phyloP scores from a whole-genome alignment of 2,888 invertebrate genomes.

The Helicoverpa assulta region DNA sequence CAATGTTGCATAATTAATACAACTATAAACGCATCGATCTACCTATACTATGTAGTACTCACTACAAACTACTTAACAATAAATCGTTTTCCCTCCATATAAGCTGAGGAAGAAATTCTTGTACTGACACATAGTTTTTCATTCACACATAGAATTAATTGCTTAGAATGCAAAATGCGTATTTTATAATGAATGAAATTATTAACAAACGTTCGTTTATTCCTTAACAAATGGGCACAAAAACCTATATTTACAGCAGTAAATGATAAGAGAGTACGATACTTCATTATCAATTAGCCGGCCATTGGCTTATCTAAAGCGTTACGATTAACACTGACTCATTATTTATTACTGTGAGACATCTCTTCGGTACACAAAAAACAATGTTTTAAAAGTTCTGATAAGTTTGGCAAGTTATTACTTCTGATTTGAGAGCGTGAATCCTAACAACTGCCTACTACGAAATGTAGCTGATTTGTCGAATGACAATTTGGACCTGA shows the following conservation, averaged over 20 bases:
- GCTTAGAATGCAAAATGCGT: conserved; percentile 7
- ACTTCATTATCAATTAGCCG: conserved; percentile 61
- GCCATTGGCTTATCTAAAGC: conserved; percentile 65
- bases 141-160: conserved; percentile 1
- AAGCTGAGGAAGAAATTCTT: conserved; percentile 28
- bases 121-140: conserved; percentile 13
- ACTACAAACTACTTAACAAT: conserved; percentile 24
- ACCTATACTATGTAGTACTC: conserved; percentile 1
- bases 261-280: conserved; percentile 41
- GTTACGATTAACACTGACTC: conserved; percentile 68
- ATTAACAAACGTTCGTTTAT: conserved; percentile 31
- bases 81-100: conserved; percentile 33
- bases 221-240: conserved; percentile 31
- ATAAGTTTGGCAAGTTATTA: neutral
- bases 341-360: conserved; percentile 59
- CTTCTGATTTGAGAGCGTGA: neutral
- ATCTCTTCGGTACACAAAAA: conserved; percentile 39
- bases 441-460: neutral
- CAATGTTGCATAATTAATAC: conserved; percentile 46
- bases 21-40: conserved; percentile 28
- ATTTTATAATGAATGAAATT: conserved; percentile 28
- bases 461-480: too few species aligned
- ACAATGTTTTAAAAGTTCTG: conserved; percentile 15
- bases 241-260: conserved; percentile 40
- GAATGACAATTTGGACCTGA: too few species aligned